Evolutionary conservation across 1,140 invertebrate species (phyloP), one percentile per base, ranked within the genome.

Genomic region (Bicyclus anynana): DNA sequence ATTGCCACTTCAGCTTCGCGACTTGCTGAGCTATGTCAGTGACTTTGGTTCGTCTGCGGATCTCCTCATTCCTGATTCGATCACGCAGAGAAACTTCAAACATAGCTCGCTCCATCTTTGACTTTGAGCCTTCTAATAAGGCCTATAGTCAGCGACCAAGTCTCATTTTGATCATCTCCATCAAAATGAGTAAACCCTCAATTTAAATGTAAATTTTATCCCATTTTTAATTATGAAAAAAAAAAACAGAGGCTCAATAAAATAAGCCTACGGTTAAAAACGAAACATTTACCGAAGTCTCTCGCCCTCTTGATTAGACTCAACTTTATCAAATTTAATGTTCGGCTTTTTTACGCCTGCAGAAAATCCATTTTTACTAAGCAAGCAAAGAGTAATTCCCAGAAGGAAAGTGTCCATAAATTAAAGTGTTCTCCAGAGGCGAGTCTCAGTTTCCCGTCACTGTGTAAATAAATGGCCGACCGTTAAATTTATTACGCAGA

Each of bases 391-490:
- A 61, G 61, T 51, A 64, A 64, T 55, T 64, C 57, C 53, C 62
- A 55, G 48, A 64, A 55, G 62, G 53, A 54, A 61, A 61, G 59
- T 61, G 53, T 61, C 53, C 59, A 61, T 75, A 79, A 81, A 77
- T 81, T 74, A 79, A 66, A 64, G 53, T 67, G 62, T 64, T 62
- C 69, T 67, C 60, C 42, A 62, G 67, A 70, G 65, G 64, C 70
- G 61, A 72, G 72, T 75, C 69, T 74, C 74, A 63, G 69, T 69
- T 70, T 62, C 62, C 68, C 69, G 76, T 74, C 69, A 70, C 62
- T 47, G 60, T 63, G 64, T 80, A 78, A 78, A 78, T 82, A 82
- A 82, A 77, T 80, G 74, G 69, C 62, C 61, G 46, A 38, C 69
- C 67, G 63, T 68, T 65, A 69, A 75, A 80, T 80, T 80, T 80